Conservation (phyloP, 2,797 vertebrate species). For the Heterohyrax brucei region DNA sequence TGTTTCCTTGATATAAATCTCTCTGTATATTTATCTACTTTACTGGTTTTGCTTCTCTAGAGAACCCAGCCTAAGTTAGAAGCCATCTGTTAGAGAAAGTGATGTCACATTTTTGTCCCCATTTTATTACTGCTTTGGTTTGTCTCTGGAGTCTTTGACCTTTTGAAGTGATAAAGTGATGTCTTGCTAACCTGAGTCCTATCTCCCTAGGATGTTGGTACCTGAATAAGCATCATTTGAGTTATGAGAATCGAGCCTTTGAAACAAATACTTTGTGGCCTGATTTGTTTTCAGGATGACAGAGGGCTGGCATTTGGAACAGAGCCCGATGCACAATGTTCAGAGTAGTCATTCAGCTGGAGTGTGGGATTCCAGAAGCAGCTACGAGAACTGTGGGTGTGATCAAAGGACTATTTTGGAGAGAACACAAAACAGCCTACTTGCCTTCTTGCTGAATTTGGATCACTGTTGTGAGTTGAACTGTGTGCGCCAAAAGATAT, state of each 20-base stretch:
- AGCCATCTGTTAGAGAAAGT: accelerated
- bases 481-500: too few relatives aligned
- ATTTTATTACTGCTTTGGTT: background rate
- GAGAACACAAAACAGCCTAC: too few relatives aligned
- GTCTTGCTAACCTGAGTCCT: background rate
- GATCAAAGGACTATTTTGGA: background rate
- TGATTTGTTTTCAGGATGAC: too few relatives aligned
- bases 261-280: background rate
- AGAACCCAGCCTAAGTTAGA: too few relatives aligned
- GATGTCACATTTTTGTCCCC: accelerated
- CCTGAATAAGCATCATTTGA: background rate
- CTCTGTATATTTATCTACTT: too few relatives aligned
- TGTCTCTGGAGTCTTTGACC: background rate
- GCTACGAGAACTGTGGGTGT: background rate
- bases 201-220: accelerated
- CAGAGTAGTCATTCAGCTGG: background rate
- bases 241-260: background rate
- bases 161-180: background rate
- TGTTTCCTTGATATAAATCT: too few relatives aligned
- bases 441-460: background rate
- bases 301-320: background rate
- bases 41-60: too few relatives aligned
- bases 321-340: accelerated
- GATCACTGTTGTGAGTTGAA: too few relatives aligned
- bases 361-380: background rate